These are phyloP conservation scores for Euura lappo DNA, from an alignment of 1,140 invertebrate genomes.

Conservation along the genomic window DNA sequence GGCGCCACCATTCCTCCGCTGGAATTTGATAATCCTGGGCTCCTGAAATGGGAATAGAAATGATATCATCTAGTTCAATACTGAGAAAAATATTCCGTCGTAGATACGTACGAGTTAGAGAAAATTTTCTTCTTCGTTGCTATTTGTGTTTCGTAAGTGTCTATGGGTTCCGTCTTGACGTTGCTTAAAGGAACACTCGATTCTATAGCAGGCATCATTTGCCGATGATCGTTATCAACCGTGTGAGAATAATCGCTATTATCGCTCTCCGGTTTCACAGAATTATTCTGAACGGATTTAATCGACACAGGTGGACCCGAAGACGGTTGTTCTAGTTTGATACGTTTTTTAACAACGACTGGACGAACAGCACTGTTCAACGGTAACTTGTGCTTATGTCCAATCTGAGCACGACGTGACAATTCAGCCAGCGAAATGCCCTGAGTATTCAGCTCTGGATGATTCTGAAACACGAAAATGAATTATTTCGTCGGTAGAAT, in stretches of 20 bases:
- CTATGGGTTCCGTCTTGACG: conserved; percentile 47
- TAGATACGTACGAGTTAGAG: not conserved
- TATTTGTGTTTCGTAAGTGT: conserved; percentile 40
- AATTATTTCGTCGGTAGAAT: not conserved
- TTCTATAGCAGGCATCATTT: conserved; percentile 35
- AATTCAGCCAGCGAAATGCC: conserved; percentile 67
- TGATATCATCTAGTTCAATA: not conserved
- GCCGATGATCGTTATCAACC: conserved; percentile 44
- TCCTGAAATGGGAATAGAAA: conserved; percentile 33
- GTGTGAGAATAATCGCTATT: conserved; percentile 48
- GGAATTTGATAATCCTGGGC: conserved; percentile 23
- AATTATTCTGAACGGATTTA: conserved; percentile 35
- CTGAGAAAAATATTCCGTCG: not conserved
- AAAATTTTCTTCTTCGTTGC: conserved; percentile 44
- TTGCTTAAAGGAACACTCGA: conserved; percentile 20
- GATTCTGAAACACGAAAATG: conserved; percentile 50
- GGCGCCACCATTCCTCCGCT: conserved; percentile 23
- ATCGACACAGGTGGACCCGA: conserved; percentile 30
- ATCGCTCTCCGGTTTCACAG: conserved; percentile 51
- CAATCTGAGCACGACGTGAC: conserved; percentile 59
- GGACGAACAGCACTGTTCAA: conserved; percentile 38
- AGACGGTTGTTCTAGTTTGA: conserved; percentile 48
- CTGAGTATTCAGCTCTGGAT: conserved; percentile 65
- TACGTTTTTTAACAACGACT: conserved; percentile 48
- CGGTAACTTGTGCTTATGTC: conserved; percentile 55